These are phyloP conservation scores for Julus scanicus DNA, from an alignment of 2,888 invertebrate genomes.

Conservation along the genomic window DNA sequence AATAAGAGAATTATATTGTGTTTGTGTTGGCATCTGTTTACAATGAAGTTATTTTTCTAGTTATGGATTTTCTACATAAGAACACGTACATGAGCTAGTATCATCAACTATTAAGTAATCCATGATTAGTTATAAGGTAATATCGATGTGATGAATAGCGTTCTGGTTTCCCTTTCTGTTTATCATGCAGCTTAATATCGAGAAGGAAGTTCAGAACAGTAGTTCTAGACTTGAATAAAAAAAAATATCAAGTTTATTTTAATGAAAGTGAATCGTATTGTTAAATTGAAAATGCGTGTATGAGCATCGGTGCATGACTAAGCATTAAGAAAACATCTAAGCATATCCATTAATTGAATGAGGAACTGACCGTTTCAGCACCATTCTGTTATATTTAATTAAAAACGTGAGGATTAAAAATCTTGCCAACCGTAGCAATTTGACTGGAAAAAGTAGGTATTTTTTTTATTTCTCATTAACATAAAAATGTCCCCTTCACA, in stretches of 20 bases:
- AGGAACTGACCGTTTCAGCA: background rate
- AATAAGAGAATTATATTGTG: no score
- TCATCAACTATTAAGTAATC: background rate
- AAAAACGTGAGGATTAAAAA: background rate
- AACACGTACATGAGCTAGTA: no score
- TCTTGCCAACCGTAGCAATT: background rate
- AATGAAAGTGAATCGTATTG: background rate
- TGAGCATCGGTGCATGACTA: background rate
- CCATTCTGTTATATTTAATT: background rate
- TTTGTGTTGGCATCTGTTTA: no score
- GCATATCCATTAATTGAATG: background rate
- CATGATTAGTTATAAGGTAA: background rate
- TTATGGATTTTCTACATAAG: no score
- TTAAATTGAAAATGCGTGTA: background rate
- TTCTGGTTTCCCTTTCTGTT: background rate
- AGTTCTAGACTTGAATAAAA: background rate
- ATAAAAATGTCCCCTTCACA: slow-evolving; percentile 24
- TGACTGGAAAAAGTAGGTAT: background rate
- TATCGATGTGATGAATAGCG: background rate
- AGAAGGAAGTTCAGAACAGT: background rate
- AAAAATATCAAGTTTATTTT: background rate
- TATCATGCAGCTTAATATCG: background rate
- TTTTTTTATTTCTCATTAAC: background rate
- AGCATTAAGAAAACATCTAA: background rate
- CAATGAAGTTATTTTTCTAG: no score